Base-by-base conservation (phyloP, 92 coral and sea anemone genomes). In the Galaxea fascicularis region DNA sequence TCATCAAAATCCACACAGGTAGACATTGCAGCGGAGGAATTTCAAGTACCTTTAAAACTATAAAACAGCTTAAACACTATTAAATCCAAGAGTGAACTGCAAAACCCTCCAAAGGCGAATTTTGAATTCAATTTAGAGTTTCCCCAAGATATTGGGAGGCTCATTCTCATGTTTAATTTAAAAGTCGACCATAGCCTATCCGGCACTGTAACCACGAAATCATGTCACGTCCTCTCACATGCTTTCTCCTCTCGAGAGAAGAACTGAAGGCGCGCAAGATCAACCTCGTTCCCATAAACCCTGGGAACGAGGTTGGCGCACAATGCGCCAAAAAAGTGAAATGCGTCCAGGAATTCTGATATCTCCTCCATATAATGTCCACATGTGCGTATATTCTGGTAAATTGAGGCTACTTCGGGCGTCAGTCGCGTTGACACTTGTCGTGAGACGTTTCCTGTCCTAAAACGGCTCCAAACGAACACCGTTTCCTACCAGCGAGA, bases 401-500 rank as follows among this genome's bases (percentile, higher is more conserved):
- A 35, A 35, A 35, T 2, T 35, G 41, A 2, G 6, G 41, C 41
- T 35, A 35, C 6, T 35, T 35, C 41, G 6, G 41, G 41, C 41
- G 41, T 35, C 41, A 6, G 41, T 35, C 41, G 41, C 6, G 41
- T 2, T 35, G 41, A 6, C 41, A 35, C 41, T 44, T 70, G 66
- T 41, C 27, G 49, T 12, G 29, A 15, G 41, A 35, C 6, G 41
- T 14, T 8, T 35, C 14, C 18, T 25, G 22, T 7, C 56, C 71
- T 76, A 96, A 80, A 92, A 96, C 8, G 99, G 99, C 62, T 94
- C 95, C 45, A 94, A 84, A 21, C 98, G 88, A 16, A 87, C 93
- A n/a, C 98, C 99, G 8, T 92, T 87, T 47, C 97, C 98, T 10
- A 97, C 90, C 6, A 95, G 95, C 0, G 99, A 97, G 87, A 97